A percentile compares a stretch with the other conserved stretches of the same genome.
These are phyloP conservation scores for Thereva unica DNA, from an alignment of 2,888 invertebrate genomes.

Conservation along the genomic window DNA sequence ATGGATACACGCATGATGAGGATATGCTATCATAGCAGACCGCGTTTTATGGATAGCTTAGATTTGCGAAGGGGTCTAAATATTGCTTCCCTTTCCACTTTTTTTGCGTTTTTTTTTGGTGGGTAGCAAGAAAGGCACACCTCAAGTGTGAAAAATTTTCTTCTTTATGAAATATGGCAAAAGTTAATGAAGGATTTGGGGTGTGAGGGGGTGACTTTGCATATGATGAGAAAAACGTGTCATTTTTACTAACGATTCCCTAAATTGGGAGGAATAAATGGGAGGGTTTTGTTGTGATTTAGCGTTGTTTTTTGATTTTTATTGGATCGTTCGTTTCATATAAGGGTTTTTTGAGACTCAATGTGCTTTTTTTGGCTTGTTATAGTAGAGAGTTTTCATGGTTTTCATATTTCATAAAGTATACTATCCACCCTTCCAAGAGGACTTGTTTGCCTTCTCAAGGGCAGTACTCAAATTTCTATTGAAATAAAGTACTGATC, in stretches of 20 bases:
- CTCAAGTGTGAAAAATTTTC: slow-evolving; percentile 34
- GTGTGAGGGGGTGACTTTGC: background rate
- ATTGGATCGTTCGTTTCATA: too few relatives aligned
- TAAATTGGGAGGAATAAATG: too few relatives aligned
- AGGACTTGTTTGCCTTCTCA: too few relatives aligned
- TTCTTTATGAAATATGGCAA: slow-evolving; percentile 21
- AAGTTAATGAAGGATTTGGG: background rate
- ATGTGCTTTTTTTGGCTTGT: too few relatives aligned
- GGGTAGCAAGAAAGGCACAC: background rate
- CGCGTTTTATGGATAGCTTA: slow-evolving; percentile 16
- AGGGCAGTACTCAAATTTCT: too few relatives aligned
- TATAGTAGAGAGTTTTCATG: too few relatives aligned
- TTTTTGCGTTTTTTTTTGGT: background rate
- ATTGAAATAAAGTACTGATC: too few relatives aligned
- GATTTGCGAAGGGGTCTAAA: slow-evolving; percentile 22
- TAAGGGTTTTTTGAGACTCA: too few relatives aligned
- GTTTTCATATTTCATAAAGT: too few relatives aligned
- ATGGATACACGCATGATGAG: slow-evolving; percentile 23
- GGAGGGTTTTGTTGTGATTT: too few relatives aligned
- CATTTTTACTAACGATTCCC: background rate
- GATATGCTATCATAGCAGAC: slow-evolving; percentile 8
- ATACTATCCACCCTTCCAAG: too few relatives aligned
- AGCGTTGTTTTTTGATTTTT: too few relatives aligned
- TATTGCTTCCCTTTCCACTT: background rate
- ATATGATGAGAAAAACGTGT: slow-evolving; percentile 28